Conservation (phyloP, 1,140 invertebrate genomes). For the Hetaerina americana region DNA sequence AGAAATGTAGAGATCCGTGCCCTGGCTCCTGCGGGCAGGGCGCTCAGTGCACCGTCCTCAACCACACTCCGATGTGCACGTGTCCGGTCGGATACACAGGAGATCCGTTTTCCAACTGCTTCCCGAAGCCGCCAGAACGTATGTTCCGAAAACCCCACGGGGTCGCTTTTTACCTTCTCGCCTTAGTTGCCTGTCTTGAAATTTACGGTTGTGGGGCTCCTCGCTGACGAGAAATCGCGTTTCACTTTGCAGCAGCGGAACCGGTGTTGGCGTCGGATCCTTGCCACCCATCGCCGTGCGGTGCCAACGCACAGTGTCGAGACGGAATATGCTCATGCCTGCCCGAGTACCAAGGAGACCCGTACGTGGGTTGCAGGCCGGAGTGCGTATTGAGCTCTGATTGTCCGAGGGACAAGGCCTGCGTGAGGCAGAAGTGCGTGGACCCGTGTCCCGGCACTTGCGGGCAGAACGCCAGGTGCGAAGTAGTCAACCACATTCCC, state of each 20-base stretch:
- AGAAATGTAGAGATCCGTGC: constrained; percentile 57
- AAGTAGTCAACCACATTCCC: constrained; percentile 55
- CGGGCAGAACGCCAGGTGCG: constrained; percentile 51
- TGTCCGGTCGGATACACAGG: constrained; percentile 54
- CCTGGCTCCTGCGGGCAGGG: constrained; percentile 53
- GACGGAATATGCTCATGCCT: constrained; percentile 44
- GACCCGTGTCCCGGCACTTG: constrained; percentile 62
- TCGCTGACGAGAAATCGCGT: too few relatives aligned
- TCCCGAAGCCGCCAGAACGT: constrained; percentile 21
- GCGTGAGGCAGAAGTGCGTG: constrained; percentile 56
- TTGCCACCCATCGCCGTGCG: constrained; percentile 59
- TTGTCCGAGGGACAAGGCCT: constrained; percentile 48
- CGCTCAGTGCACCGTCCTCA: constrained; percentile 51
- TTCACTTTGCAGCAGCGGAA: constrained; percentile 29
- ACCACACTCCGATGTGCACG: constrained; percentile 52
- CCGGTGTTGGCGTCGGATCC: constrained; percentile 35
- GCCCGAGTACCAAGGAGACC: constrained; percentile 46
- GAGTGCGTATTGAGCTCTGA: constrained; percentile 50
- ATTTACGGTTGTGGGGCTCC: constrained; percentile 2
- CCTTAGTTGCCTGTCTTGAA: constrained; percentile 23
- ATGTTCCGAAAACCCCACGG: neutral
- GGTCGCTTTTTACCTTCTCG: constrained; percentile 16
- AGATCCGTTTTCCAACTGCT: constrained; percentile 58
- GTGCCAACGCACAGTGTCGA: constrained; percentile 53
- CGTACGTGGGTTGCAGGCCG: constrained; percentile 45